Evolutionary conservation across 2,113 vertebrate genomes (phyloP).

Genomic region (Pogonocichla stellata): DNA sequence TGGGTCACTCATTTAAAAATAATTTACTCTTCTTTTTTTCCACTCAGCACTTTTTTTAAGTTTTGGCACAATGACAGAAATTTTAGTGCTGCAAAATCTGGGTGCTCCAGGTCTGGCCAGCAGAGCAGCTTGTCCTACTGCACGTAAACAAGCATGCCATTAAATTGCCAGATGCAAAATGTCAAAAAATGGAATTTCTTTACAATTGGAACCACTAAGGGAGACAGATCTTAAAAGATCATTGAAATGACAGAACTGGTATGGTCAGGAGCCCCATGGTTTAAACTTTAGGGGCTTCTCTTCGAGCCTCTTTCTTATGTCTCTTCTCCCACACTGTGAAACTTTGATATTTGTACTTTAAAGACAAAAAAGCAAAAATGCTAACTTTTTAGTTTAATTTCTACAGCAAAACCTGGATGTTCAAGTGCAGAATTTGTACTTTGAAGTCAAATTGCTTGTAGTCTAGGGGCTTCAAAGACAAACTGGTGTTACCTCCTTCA

Average conservation of each 20-base stretch:
- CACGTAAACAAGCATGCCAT: not conserved
- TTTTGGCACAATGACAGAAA: not conserved
- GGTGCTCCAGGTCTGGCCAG: not conserved
- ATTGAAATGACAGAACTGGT: not conserved
- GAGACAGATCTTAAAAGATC: not conserved
- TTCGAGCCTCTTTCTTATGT: not conserved
- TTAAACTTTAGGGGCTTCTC: not conserved
- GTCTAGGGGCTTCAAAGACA: slow-evolving; percentile 30
- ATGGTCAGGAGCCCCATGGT: not conserved
- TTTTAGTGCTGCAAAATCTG: not conserved
- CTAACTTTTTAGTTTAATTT: not conserved
- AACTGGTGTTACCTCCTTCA: not conserved
- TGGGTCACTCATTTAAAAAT: not conserved
- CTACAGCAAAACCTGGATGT: not conserved
- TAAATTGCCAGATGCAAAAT: not conserved
- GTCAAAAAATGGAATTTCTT: not conserved
- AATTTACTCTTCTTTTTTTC: not conserved
- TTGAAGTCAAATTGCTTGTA: slow-evolving; percentile 28
- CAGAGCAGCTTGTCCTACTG: not conserved
- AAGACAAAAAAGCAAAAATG: not conserved
- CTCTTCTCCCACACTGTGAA: not conserved
- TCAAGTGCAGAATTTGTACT: slow-evolving; percentile 16
- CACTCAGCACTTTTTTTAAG: not conserved
- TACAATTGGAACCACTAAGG: not conserved
- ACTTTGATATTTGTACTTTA: not conserved